phyloP scores from a whole-genome alignment of 2,888 invertebrate genomes.

The Tolmerus cingulatus region DNA sequence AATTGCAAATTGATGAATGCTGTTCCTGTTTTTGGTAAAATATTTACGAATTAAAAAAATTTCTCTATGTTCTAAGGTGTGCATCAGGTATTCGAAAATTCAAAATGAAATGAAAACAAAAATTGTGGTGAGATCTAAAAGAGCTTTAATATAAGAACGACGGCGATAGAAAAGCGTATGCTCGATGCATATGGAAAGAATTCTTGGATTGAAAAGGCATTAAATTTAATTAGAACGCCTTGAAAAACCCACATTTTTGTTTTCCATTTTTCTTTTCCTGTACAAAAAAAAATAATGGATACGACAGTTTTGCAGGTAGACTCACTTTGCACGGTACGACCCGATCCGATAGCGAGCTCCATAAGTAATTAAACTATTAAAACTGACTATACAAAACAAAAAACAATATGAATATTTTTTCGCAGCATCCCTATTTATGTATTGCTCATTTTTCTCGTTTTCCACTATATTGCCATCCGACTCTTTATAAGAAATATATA shows the following conservation, averaged over 20 bases:
- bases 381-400: not conserved
- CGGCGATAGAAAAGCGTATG: not conserved
- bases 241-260: not conserved
- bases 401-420: not conserved
- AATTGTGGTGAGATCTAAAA: not conserved
- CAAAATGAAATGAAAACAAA: not conserved
- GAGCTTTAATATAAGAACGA: not conserved
- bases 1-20: not conserved
- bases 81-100: not conserved
- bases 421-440: not conserved
- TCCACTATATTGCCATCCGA: not conserved
- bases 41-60: not conserved
- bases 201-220: not conserved
- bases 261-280: not conserved
- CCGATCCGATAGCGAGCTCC: not conserved
- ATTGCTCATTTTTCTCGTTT: not conserved
- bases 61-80: not conserved
- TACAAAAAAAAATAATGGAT: not conserved
- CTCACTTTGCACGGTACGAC: not conserved
- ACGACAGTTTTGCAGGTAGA: not conserved
- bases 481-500: not conserved
- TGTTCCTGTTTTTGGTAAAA: not conserved
- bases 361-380: slow-evolving; percentile 3
- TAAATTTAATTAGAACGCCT: not conserved
- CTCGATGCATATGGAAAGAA: not conserved